phyloP scores from a whole-genome alignment of 1,140 invertebrate species.

The Antheraea pernyi region DNA sequence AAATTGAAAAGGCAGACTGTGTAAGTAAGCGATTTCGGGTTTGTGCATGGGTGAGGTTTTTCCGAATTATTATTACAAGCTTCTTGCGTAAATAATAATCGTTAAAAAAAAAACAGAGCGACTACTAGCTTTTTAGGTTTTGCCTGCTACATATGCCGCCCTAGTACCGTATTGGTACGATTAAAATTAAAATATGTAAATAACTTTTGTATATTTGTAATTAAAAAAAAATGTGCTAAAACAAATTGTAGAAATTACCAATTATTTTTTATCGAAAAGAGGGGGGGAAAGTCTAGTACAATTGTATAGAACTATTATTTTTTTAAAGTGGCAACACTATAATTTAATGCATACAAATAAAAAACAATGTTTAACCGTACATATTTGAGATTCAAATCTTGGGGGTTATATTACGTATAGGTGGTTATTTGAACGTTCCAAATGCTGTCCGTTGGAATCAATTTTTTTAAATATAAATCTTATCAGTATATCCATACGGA shows the following conservation, averaged over 20 bases:
- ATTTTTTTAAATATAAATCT: too few species aligned
- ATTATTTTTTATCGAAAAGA: too few species aligned
- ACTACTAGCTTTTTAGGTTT: neutral
- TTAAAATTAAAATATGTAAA: neutral
- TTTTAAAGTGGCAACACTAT: too few species aligned
- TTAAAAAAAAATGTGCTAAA: neutral
- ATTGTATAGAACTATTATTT: too few species aligned
- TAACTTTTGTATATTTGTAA: neutral
- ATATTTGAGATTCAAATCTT: too few species aligned
- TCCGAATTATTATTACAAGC: conserved; percentile 4
- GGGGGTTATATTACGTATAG: too few species aligned
- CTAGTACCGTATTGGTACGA: neutral
- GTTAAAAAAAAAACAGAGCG: neutral
- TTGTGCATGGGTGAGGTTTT: conserved; percentile 23
- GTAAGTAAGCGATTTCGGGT: conserved; percentile 58
- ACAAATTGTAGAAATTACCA: neutral
- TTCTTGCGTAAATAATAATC: neutral
- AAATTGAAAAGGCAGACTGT: conserved; percentile 49
- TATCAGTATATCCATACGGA: too few species aligned
- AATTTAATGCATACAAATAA: too few species aligned
- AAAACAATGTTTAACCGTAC: too few species aligned
- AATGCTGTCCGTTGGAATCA: too few species aligned
- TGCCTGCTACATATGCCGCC: neutral
- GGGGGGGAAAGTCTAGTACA: too few species aligned
- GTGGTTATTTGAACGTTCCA: too few species aligned